Conservation (phyloP, 2,797 vertebrate genomes). For the Graptemys geographica region DNA sequence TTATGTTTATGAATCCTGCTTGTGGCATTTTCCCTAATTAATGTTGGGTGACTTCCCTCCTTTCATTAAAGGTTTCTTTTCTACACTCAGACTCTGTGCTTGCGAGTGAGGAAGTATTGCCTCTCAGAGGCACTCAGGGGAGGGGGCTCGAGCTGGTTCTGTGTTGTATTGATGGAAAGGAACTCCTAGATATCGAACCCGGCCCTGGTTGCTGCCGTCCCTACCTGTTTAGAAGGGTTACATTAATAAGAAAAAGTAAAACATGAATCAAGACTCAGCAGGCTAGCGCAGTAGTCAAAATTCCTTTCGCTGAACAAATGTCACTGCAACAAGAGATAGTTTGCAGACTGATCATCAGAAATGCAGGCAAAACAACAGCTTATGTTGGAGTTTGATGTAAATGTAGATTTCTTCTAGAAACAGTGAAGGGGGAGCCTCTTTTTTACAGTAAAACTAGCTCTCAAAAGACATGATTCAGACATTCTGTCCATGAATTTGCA, state of each 20-base stretch:
- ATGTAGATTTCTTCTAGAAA: background rate
- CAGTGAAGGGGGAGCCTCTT: background rate
- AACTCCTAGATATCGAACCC: no score
- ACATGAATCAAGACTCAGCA: background rate
- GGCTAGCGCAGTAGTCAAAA: background rate
- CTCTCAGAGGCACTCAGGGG: no score
- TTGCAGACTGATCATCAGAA: background rate
- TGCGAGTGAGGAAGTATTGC: no score
- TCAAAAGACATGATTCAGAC: background rate
- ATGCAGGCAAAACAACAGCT: background rate
- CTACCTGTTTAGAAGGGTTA: no score
- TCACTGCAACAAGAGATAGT: background rate
- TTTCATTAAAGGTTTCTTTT: no score
- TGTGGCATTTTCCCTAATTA: no score
- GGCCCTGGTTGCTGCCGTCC: no score
- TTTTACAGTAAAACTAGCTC: background rate
- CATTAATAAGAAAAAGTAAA: background rate
- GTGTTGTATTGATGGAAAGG: no score
- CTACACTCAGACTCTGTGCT: no score
- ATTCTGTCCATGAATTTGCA: background rate
- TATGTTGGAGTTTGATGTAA: background rate
- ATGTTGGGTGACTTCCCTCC: no score
- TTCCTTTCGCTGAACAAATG: background rate
- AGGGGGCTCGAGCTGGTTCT: no score
- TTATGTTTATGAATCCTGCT: no score